Evolutionary conservation across 2,888 invertebrate genomes (phyloP), one percentile per base, ranked within the genome.

Genomic region (Digitonthophagus gazella): DNA sequence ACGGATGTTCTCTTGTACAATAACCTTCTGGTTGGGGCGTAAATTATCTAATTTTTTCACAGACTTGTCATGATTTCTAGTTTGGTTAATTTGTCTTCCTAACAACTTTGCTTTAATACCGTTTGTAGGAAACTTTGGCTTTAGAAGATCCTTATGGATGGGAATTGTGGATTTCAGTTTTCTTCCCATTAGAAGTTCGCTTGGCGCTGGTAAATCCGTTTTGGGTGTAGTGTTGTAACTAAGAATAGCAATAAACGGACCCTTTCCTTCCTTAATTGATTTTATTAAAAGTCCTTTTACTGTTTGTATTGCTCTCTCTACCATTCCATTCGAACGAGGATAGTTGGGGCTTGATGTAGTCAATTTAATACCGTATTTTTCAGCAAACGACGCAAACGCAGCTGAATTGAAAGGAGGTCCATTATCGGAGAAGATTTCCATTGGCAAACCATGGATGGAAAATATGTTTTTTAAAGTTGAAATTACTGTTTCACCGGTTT

Each of bases 321-420:
- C 72, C 70, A 74, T 71, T 5, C 74, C 73, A 68, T 75, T 75
- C n/a, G n/a, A n/a, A n/a, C n/a, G n/a, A n/a, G n/a, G n/a, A n/a
- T n/a, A n/a, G n/a, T n/a, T n/a, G n/a, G n/a, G n/a, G n/a, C n/a
- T n/a, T n/a, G n/a, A n/a, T n/a, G n/a, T n/a, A n/a, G n/a, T n/a
- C n/a, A n/a, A n/a, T n/a, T n/a, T n/a, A n/a, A n/a, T n/a, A n/a
- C n/a, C n/a, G n/a, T n/a, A n/a, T n/a, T n/a, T n/a, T n/a, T n/a
- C n/a, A n/a, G n/a, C n/a, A n/a, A n/a, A n/a, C n/a, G n/a, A n/a
- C n/a, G n/a, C n/a, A n/a, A n/a, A n/a, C n/a, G n/a, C n/a, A n/a
- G n/a, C n/a, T n/a, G n/a, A n/a, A n/a, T n/a, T n/a, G n/a, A n/a
- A n/a, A n/a, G n/a, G n/a, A n/a, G n/a, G n/a, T n/a, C n/a, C n/a